Conservation (phyloP, 2,888 invertebrate species). For the Salpingus planirostris region DNA sequence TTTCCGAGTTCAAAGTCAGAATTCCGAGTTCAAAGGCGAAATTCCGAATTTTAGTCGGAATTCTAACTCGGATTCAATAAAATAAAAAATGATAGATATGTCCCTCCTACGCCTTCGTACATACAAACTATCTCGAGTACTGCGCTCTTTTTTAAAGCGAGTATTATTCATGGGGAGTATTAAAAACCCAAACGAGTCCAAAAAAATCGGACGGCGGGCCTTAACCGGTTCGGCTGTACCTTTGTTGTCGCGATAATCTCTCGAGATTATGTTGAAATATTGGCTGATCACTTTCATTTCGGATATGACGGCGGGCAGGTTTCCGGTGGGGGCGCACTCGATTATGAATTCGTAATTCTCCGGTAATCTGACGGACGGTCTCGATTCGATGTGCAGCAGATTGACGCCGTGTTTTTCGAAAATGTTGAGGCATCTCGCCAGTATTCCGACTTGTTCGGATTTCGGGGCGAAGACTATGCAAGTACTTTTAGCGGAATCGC, state of each 20-base stretch:
- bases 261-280: constrained; percentile 80
- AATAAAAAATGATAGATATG: too few species aligned
- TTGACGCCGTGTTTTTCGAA: constrained; percentile 78
- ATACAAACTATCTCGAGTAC: too few species aligned
- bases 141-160: too few species aligned
- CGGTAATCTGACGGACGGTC: constrained; percentile 71
- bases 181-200: constrained; percentile 7
- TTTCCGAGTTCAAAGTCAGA: too few species aligned
- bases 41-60: too few species aligned
- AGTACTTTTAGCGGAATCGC: constrained; percentile 66
- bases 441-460: constrained; percentile 73
- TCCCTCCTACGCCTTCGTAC: too few species aligned
- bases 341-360: constrained; percentile 90
- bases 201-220: not conserved
- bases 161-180: too few species aligned
- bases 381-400: constrained; percentile 86
- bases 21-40: too few species aligned
- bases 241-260: constrained; percentile 76
- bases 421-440: constrained; percentile 79
- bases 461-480: constrained; percentile 82
- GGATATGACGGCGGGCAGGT: constrained; percentile 66
- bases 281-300: constrained; percentile 61
- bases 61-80: too few species aligned
- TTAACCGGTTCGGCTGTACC: constrained; percentile 44
- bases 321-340: constrained; percentile 75